Base-by-base conservation (phyloP, 1,140 invertebrate species). In the Psilanteris sp. region DNA sequence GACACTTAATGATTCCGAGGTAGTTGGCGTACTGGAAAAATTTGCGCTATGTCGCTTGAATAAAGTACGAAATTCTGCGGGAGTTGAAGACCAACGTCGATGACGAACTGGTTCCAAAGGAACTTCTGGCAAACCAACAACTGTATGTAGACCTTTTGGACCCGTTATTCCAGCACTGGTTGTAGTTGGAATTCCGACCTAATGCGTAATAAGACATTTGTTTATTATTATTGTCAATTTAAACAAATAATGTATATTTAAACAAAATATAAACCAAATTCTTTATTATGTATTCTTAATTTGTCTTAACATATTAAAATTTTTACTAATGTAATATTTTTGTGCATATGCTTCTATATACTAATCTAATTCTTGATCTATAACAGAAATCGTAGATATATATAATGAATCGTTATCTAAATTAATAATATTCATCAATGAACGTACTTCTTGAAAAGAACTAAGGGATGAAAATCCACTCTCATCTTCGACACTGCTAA, bases 381-480 rank as follows among this genome's bases (percentile, higher is more conserved):
- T n/a, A n/a, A n/a, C n/a, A n/a, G n/a, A n/a, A n/a, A n/a, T n/a
- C n/a, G n/a, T n/a, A n/a, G n/a, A n/a, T n/a, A n/a, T n/a, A n/a
- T n/a, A n/a, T n/a, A n/a, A n/a, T n/a, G n/a, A n/a, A n/a, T n/a
- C n/a, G n/a, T n/a, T n/a, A n/a, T n/a, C n/a, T n/a, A n/a, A n/a
- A n/a, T n/a, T n/a, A n/a, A n/a, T n/a, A n/a, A n/a, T n/a, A n/a
- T n/a, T n/a, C n/a, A n/a, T n/a, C n/a, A 13, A 11, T 32, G 1
- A 6, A 52, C 46, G 8, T 61, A 74, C 66, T 41, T 72, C 54
- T 82, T 94, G 93, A 77, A 94, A 95, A 1, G 93, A 94, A 81
- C 91, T 94, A 88, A 95, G 93, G 1, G 93, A 94, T 7, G 93
- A 94, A 82, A 95, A 95, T 7, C 94, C 94, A 78, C 93, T 94